Evolutionary conservation across 2,888 invertebrate genomes (phyloP), one percentile per base, ranked within the genome.

Genomic region (Nephrocerus scutellatus): DNA sequence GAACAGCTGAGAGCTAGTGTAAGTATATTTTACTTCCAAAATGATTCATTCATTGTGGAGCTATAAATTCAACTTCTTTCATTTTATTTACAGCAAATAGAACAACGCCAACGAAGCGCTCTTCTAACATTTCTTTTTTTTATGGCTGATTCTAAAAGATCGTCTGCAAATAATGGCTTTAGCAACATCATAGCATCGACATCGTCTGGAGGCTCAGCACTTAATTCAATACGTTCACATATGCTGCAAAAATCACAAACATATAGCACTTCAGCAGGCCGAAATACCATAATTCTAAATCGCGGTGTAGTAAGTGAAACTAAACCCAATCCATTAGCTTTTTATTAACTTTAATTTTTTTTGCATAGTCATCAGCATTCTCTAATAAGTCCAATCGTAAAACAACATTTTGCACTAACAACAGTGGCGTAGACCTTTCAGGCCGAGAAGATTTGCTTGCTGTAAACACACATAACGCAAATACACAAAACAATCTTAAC

Each of bases 31-130:
- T 8, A 22, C 26, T 26, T n/a, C 6, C n/a, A 12, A 26, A 14
- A 26, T 14, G 13, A 28, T 36, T 42, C n/a, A n/a, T n/a, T n/a
- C n/a, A n/a, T n/a, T n/a, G n/a, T n/a, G n/a, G n/a, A n/a, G n/a
- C n/a, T n/a, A n/a, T n/a, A n/a, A n/a, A n/a, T n/a, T n/a, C n/a
- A n/a, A n/a, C n/a, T n/a, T 38, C 26, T 41, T 50, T 23, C 10
- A 15, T 10, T 30, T 32, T 36, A 67, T 68, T 40, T 46, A 14
- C 25, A 59, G 53, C 68, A 77, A 76, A 72, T 74, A 47, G 70
- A 80, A 30, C 60, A 79, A 39, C 74, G 76, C 50, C 76, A 80
- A 56, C 70, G 78, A 48, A 73, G 74, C 39, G 73, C 77, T 20
- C 66, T 81, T 10, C 52, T 79, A 47, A 68, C 72, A 26, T 66